phyloP scores from a whole-genome alignment of 2,888 invertebrate species.

The Cheiracanthium punctorium region DNA sequence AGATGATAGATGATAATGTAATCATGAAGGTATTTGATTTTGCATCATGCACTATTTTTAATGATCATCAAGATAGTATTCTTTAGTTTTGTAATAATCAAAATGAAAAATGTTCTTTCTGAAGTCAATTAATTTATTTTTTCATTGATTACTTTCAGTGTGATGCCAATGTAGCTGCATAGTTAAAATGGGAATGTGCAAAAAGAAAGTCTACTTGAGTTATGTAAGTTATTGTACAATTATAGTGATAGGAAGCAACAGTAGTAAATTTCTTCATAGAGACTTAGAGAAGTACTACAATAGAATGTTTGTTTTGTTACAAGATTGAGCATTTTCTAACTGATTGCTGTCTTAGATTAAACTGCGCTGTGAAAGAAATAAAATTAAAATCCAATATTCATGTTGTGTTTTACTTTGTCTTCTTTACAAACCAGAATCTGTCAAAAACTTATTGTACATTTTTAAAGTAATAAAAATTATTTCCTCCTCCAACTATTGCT shows the following conservation, averaged over 20 bases:
- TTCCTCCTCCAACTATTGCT: too few relatives aligned
- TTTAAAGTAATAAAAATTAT: too few relatives aligned
- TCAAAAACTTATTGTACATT: too few relatives aligned
- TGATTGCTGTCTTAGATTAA: slow-evolving; percentile 56
- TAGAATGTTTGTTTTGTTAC: slow-evolving; percentile 63
- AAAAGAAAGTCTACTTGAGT: slow-evolving; percentile 42
- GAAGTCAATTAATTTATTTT: not conserved
- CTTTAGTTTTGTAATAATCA: too few relatives aligned
- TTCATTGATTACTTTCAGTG: slow-evolving; percentile 24
- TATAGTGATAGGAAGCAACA: slow-evolving; percentile 32
- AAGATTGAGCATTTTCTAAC: slow-evolving; percentile 57
- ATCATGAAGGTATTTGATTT: too few relatives aligned
- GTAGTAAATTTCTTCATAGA: slow-evolving; percentile 47
- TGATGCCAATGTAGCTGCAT: slow-evolving; percentile 52
- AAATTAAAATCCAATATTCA: slow-evolving; percentile 18
- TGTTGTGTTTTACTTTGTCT: slow-evolving; percentile 1
- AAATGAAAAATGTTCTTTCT: too few relatives aligned
- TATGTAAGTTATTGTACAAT: slow-evolving; percentile 58
- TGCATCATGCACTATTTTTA: too few relatives aligned
- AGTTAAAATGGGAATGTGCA: slow-evolving; percentile 57
- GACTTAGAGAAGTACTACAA: slow-evolving; percentile 53
- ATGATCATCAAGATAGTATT: too few relatives aligned
- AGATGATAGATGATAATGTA: too few relatives aligned
- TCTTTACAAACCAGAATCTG: not conserved
- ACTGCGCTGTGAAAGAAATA: slow-evolving; percentile 27